A percentile compares a stretch with the other conserved stretches of the same genome.
Evolutionary conservation across 1,140 invertebrate genomes (phyloP).

Genomic region (Macrobrachium nipponense): DNA sequence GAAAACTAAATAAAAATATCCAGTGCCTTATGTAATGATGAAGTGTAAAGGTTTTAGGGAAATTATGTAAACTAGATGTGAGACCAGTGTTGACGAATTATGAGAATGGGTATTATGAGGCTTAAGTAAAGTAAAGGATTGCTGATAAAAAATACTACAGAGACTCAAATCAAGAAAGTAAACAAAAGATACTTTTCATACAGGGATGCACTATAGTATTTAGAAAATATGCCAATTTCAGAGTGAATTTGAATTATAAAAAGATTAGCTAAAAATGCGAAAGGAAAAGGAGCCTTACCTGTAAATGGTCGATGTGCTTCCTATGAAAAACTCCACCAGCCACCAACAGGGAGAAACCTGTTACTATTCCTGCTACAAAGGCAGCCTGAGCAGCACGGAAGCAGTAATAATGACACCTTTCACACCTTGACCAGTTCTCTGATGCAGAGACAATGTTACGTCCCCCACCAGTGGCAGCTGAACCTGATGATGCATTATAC

Average conservation of each 20-base stretch:
- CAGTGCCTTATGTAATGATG: no score
- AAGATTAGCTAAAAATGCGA: not conserved
- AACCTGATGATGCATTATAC: not conserved
- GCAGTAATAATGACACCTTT: conserved; percentile 54
- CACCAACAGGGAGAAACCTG: conserved; percentile 49
- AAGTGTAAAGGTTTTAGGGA: no score
- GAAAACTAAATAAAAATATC: no score
- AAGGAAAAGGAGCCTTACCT: conserved; percentile 5
- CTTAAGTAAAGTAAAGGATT: no score
- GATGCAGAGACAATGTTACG: not conserved
- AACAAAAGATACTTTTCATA: no score
- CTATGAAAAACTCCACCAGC: conserved; percentile 49
- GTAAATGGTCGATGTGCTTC: conserved; percentile 36
- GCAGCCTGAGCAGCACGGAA: conserved; percentile 38
- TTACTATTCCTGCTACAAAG: conserved; percentile 47
- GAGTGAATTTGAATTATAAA: not conserved
- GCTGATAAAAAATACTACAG: no score
- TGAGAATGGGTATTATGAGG: no score
- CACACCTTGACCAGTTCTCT: conserved; percentile 29
- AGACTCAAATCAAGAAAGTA: no score
- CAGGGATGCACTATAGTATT: no score
- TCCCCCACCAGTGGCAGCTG: not conserved
- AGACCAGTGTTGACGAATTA: no score
- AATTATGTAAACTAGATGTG: no score
- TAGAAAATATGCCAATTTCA: not conserved